phyloP scores from a whole-genome alignment of 2,797 vertebrate species.

The Mormyrus hasselquistii region DNA sequence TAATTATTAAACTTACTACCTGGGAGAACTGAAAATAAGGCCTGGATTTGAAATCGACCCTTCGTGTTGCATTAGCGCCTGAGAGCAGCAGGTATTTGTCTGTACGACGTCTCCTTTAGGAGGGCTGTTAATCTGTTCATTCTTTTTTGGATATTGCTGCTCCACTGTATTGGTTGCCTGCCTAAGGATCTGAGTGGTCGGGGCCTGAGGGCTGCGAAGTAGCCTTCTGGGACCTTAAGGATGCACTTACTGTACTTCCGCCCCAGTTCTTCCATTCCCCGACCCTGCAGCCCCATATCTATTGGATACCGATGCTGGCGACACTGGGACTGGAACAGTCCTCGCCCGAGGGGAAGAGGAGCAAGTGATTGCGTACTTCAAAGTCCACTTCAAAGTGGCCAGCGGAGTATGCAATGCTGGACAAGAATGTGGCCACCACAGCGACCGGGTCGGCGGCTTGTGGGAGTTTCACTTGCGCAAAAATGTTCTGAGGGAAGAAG shows the following conservation, averaged over 20 bases:
- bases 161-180: neutral
- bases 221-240: neutral
- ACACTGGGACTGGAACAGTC: neutral
- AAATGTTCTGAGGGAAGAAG: neutral
- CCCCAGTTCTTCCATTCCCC: neutral
- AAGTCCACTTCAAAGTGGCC: neutral
- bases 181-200: neutral
- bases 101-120: neutral
- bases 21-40: neutral
- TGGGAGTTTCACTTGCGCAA: neutral
- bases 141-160: neutral
- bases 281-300: neutral
- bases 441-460: too few relatives aligned
- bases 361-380: neutral
- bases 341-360: neutral
- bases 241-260: neutral
- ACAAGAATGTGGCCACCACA: neutral
- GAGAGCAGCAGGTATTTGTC: neutral
- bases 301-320: neutral
- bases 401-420: neutral
- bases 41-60: neutral
- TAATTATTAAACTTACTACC: neutral
- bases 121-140: neutral
- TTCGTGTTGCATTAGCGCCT: neutral
- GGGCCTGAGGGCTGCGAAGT: neutral